Base-by-base conservation (phyloP, 2,888 invertebrate species). In the Petrolisthes cinctipes region DNA sequence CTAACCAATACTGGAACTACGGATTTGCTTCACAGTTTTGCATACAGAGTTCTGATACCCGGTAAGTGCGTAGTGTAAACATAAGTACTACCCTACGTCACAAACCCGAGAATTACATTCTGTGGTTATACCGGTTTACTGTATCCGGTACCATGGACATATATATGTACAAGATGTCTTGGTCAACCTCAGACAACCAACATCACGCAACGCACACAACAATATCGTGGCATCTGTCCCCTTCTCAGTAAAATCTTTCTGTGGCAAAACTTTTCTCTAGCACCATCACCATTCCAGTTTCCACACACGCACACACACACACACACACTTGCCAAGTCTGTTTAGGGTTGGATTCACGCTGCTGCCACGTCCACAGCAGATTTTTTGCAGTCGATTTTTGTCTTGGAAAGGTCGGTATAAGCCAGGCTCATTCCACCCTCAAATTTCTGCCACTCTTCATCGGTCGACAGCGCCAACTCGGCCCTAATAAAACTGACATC, bases 391-490 rank as follows among this genome's bases (percentile, higher is more conserved):
- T 88, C 87, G 56, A 88, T 84, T 80, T 84, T 88, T 14, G 81
- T 66, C 61, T 84, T 88, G 80, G 84, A 61, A 51, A 79, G 66
- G 81, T 88, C 87, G 37, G 87, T 84, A 84, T 88, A 88, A 20
- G 66, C 81, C 83, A 88, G 80, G 66, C 71, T 84, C 80, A 88
- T 56, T 54, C 73, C 20, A 56, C 83, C 71, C 54, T 88, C 87
- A 88, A 88, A 88, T 84, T 88, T 88, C 83, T 83, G 61, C 90
- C 90, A 90, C 66, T 89, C 87, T 85, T 89, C 90, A 23, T 85
- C 81, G 71, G 85, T 82, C n/a, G 78, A 68, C 68, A 89, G 86
- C 68, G 90, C 90, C 85, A 90, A 87, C 87, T 87, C 86, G 75
- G 85, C 80, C 87, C 83, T 90, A 85, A 90, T 87, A 89, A 84